Base-by-base conservation (phyloP, 1,140 invertebrate genomes). In the Megathymus violae region DNA sequence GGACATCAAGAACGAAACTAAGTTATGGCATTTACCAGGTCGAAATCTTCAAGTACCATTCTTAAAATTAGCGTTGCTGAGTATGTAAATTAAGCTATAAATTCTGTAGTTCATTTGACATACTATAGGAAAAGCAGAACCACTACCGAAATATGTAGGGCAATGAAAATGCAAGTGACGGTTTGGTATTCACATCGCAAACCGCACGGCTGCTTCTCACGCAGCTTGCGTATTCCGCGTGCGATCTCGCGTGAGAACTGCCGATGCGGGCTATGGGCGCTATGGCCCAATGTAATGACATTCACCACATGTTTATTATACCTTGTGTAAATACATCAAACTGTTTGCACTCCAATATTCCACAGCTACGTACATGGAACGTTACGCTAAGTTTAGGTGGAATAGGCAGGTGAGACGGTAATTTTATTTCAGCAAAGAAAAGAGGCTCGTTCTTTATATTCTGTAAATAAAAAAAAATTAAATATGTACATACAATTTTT, bases 81-180 rank as follows among this genome's bases (percentile, higher is more conserved):
- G n/a, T n/a, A n/a, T n/a, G n/a, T n/a, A n/a, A n/a, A n/a, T n/a
- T n/a, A n/a, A n/a, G n/a, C n/a, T n/a, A n/a, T n/a, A n/a, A n/a
- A n/a, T n/a, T n/a, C n/a, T n/a, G n/a, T n/a, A n/a, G n/a, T n/a
- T n/a, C n/a, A n/a, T n/a, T n/a, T n/a, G n/a, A n/a, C n/a, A n/a
- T n/a, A n/a, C n/a, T n/a, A 25, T 25, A 3, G 1, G 10, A 36
- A 50, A 36, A 51, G 48, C 38, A 43, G 17, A 62, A 47, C 63
- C 58, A 17, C 13, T 36, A n/a, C 38, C 50, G 36, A 71, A 77
- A 73, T 73, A 80, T 71, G 72, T 76, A 76, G 79, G 69, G 73
- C 75, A 80, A 81, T 72, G 81, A 87, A 89, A 89, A 61, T 54
- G 81, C 68, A 76, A 86, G 82, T 86, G 76, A 76, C n/a, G 41